These are phyloP conservation scores for Drosophila kambysellisi DNA, from an alignment of 2,888 invertebrate genomes.

Conservation along the genomic window DNA sequence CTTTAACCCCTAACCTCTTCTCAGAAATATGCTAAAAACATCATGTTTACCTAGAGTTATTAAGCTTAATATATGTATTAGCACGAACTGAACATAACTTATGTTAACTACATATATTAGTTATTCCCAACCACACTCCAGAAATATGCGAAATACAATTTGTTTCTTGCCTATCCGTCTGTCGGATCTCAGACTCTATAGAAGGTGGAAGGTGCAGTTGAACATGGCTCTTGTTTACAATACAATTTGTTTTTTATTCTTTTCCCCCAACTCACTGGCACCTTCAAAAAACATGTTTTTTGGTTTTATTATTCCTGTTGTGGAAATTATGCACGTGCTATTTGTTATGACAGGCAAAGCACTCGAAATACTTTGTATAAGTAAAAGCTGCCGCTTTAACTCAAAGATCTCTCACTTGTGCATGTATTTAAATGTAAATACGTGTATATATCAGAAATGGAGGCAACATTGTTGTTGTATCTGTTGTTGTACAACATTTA, in stretches of 20 bases:
- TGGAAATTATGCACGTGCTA: constrained; percentile 35
- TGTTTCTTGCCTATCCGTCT: not conserved
- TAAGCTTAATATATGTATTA: not conserved
- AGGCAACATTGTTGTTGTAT: constrained; percentile 13
- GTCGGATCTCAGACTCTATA: not conserved
- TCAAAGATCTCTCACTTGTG: constrained; percentile 56
- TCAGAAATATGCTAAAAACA: not conserved
- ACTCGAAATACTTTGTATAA: constrained; percentile 43
- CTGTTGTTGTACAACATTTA: constrained; percentile 45
- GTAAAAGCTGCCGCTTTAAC: constrained; percentile 47
- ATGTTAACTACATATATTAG: constrained; percentile 24
- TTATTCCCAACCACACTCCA: constrained; percentile 7
- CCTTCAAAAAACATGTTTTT: constrained; percentile 14
- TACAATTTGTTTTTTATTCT: not conserved
- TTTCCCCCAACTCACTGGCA: not conserved
- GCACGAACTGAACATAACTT: constrained; percentile 15
- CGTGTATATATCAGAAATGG: constrained; percentile 26
- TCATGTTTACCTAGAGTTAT: not conserved
- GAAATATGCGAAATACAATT: constrained; percentile 13
- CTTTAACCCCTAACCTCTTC: not conserved
- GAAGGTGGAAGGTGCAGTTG: no score
- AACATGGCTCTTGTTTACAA: constrained; percentile 1
- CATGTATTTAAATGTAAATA: constrained; percentile 59
- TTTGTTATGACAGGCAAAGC: constrained; percentile 34
- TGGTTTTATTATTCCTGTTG: constrained; percentile 8